A percentile compares a stretch with the other conserved stretches of the same genome.
These are phyloP conservation scores for Thyatira batis DNA, from an alignment of 2,888 invertebrate species.

Conservation along the genomic window DNA sequence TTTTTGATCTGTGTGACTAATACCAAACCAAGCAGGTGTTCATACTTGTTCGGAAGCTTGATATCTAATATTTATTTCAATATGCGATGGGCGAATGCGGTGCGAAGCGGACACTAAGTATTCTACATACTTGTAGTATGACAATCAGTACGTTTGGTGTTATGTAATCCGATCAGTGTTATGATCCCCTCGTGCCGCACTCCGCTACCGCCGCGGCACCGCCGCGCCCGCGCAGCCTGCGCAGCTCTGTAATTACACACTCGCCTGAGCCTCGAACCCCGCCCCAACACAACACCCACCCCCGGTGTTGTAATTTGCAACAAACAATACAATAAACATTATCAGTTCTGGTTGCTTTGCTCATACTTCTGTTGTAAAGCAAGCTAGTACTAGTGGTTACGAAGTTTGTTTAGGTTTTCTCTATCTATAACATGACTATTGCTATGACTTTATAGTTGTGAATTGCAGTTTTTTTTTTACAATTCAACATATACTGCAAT, in stretches of 20 bases:
- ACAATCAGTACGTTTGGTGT: constrained; percentile 48
- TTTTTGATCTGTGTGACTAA: constrained; percentile 33
- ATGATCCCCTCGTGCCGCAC: constrained; percentile 12
- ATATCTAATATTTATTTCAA: constrained; percentile 60
- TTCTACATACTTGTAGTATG: not conserved
- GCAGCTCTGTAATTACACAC: constrained; percentile 68
- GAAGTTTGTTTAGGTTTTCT: not conserved
- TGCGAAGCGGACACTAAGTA: not conserved
- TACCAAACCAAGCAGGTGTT: constrained; percentile 34
- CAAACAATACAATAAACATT: not conserved
- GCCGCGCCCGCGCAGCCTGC: constrained; percentile 41
- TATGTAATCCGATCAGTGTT: constrained; percentile 63
- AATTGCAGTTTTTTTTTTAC: no score
- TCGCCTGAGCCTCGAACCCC: constrained; percentile 22
- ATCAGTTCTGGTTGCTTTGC: no score
- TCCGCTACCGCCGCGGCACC: constrained; percentile 18
- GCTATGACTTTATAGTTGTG: not conserved
- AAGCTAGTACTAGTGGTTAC: no score
- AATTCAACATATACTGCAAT: no score
- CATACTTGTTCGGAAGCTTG: constrained; percentile 46
- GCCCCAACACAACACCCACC: constrained; percentile 23
- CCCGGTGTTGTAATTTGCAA: constrained; percentile 20
- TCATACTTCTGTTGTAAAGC: no score
- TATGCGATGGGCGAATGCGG: constrained; percentile 33
- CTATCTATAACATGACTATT: not conserved